A percentile compares a stretch with the other conserved stretches of the same genome.
These are phyloP conservation scores for Morphnarchus princeps DNA, from an alignment of 2,113 vertebrate genomes.

Conservation along the genomic window DNA sequence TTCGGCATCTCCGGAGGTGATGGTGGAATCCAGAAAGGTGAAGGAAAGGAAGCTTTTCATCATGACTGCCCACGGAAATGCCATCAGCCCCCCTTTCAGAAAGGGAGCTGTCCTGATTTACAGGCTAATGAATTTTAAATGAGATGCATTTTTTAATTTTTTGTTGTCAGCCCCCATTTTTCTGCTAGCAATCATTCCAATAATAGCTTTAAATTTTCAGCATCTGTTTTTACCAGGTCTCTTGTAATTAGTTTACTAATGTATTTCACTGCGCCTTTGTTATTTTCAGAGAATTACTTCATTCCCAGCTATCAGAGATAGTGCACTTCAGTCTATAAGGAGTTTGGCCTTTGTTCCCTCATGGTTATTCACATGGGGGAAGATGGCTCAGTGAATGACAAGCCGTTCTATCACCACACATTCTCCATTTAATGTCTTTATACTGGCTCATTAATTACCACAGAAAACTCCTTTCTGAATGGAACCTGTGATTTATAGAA, in stretches of 20 bases:
- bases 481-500: conserved; percentile 64
- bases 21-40: not conserved
- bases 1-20: not conserved
- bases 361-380: conserved; percentile 47
- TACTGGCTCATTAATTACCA: conserved; percentile 70
- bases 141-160: conserved; percentile 45
- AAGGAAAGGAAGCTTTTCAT: conserved; percentile 24
- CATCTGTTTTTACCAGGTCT: conserved; percentile 57
- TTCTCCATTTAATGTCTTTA: conserved; percentile 65
- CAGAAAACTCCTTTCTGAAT: conserved; percentile 53
- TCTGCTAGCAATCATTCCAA: conserved; percentile 34
- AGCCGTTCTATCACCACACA: conserved; percentile 53
- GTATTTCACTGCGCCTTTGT: conserved; percentile 53
- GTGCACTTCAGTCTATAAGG: conserved; percentile 56
- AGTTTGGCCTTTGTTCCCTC: conserved; percentile 61
- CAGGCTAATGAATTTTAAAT: conserved; percentile 59
- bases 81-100: not conserved
- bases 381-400: conserved; percentile 65
- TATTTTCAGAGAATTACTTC: conserved; percentile 54
- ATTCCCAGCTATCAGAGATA: conserved; percentile 56
- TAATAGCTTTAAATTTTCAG: conserved; percentile 46
- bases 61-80: not conserved
- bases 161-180: conserved; percentile 45
- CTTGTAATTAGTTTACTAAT: conserved; percentile 64
- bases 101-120: conserved; percentile 38